Percentiles rank a stretch among this genome's conserved stretches.
Conservation (phyloP, 2,113 vertebrate genomes). For the Pterocles orientalis region DNA sequence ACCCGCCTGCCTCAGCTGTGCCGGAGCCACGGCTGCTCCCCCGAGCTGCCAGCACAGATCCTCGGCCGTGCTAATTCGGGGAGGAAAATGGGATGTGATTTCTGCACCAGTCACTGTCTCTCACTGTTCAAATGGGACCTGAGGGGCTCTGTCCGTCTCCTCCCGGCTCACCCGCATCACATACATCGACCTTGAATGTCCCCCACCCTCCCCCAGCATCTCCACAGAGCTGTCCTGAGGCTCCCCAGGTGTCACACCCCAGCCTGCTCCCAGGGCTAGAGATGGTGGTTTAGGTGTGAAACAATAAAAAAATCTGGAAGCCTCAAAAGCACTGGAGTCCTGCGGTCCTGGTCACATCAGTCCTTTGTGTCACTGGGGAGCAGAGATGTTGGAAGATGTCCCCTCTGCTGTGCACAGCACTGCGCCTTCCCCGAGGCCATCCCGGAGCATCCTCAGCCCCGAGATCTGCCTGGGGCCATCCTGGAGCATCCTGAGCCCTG, state of each 20-base stretch:
- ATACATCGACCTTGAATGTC: neutral
- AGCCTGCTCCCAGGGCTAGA: neutral
- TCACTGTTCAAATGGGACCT: neutral
- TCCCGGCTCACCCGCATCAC: neutral
- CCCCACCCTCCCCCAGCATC: too few relatives aligned
- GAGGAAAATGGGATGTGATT: slow-evolving; percentile 24
- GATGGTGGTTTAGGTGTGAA: neutral
- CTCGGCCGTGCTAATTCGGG: neutral
- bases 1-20: neutral
- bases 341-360: neutral
- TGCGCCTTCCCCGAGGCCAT: neutral
- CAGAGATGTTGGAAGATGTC: accelerated
- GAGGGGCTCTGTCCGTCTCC: neutral
- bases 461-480: too few relatives aligned
- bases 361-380: neutral
- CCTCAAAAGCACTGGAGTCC: neutral
- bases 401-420: neutral
- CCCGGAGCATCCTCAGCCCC: neutral
- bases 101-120: neutral
- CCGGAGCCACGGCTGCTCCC: neutral
- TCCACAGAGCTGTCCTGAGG: too few relatives aligned
- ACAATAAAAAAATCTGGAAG: neutral
- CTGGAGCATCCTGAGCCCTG: neutral
- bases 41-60: slow-evolving; percentile 6
- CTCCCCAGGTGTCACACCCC: neutral